These are phyloP conservation scores for Phoebastria nigripes DNA, from an alignment of 2,797 vertebrate genomes.

Conservation along the genomic window DNA sequence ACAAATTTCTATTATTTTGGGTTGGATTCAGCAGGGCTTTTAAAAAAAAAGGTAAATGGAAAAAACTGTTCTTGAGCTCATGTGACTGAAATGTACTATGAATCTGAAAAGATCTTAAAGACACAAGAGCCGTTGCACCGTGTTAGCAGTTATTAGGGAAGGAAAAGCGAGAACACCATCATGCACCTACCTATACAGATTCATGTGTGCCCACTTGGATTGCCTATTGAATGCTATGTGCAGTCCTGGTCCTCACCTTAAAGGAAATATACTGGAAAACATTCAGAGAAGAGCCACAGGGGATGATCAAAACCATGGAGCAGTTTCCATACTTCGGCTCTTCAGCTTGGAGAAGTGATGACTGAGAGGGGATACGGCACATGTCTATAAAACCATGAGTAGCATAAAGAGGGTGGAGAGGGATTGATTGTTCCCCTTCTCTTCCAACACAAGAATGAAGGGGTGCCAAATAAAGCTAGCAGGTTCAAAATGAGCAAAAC, in stretches of 20 bases:
- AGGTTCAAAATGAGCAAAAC: conserved; percentile 17
- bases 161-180: neutral
- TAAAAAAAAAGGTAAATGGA: neutral
- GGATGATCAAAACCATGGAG: neutral
- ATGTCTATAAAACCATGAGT: neutral
- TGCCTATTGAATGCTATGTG: neutral
- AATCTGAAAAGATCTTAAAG: neutral
- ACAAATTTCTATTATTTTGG: neutral
- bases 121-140: neutral
- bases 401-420: neutral
- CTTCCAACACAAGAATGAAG: neutral
- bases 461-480: neutral
- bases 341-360: neutral
- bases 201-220: neutral
- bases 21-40: neutral
- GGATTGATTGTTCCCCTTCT: neutral
- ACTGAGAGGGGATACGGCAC: neutral
- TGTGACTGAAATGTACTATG: neutral
- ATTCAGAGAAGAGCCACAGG: neutral
- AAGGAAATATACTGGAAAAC: neutral
- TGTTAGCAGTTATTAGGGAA: neutral
- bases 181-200: neutral
- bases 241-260: neutral
- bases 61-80: neutral
- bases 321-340: neutral